These are phyloP conservation scores for Hypena proboscidalis DNA, from an alignment of 2,888 invertebrate species.

Conservation along the genomic window DNA sequence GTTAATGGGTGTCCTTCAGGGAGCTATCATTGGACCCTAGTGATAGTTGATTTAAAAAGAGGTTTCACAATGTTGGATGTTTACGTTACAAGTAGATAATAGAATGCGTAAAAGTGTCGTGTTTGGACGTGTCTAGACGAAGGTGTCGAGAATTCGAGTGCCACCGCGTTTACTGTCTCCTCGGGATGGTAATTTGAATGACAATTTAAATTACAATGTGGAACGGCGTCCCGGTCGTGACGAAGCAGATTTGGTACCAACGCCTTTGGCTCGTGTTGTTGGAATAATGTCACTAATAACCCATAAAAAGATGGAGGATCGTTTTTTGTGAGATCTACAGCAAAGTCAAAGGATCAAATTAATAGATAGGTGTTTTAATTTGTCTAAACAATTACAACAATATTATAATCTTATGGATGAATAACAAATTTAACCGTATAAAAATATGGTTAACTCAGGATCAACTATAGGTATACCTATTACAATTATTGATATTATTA, in stretches of 20 bases:
- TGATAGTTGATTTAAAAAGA: slow-evolving; percentile 12
- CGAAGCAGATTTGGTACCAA: slow-evolving; percentile 60
- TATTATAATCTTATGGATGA: no score
- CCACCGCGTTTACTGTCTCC: slow-evolving; percentile 70
- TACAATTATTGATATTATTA: no score
- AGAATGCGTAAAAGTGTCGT: slow-evolving; percentile 43
- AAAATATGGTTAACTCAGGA: no score
- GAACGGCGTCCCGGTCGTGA: slow-evolving; percentile 76
- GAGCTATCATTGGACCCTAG: slow-evolving; percentile 15
- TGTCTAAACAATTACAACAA: no score
- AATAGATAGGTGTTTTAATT: slow-evolving; percentile 1
- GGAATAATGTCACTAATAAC: slow-evolving; percentile 56
- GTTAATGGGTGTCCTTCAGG: slow-evolving; percentile 10
- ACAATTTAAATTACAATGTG: slow-evolving; percentile 79
- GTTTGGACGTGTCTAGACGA: slow-evolving; percentile 51
- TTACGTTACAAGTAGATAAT: slow-evolving; percentile 38
- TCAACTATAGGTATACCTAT: no score
- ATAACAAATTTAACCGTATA: no score
- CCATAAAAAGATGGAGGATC: slow-evolving; percentile 29
- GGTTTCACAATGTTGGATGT: slow-evolving; percentile 13
- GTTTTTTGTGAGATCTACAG: slow-evolving; percentile 3
- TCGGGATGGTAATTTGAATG: slow-evolving; percentile 72
- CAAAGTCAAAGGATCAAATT: slow-evolving; percentile 1
- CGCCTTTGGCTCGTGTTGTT: slow-evolving; percentile 58
- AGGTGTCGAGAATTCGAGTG: slow-evolving; percentile 79